These are phyloP conservation scores for Stenolophus ochropezus DNA, from an alignment of 2,888 invertebrate species.

Conservation along the genomic window DNA sequence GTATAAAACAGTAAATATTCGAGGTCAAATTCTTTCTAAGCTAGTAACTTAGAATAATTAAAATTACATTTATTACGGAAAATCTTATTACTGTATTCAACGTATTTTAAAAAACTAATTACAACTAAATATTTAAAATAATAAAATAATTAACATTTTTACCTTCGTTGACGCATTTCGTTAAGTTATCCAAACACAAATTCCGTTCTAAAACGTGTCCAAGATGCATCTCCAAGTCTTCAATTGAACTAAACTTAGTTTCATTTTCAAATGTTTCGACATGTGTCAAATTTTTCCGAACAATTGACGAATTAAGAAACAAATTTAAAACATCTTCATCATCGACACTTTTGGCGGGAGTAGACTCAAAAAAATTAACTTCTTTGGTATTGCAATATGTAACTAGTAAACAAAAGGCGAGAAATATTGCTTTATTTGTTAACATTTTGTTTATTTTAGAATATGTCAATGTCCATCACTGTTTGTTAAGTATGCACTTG, in stretches of 20 bases:
- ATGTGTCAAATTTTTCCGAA: not conserved
- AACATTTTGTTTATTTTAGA: slow-evolving; percentile 23
- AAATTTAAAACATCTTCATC: slow-evolving; percentile 44
- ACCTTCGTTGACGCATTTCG: slow-evolving; percentile 68
- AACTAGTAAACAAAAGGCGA: not conserved
- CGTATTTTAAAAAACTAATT: not conserved
- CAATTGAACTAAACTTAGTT: not conserved
- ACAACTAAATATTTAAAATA: not conserved
- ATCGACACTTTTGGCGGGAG: not conserved
- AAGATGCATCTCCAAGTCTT: slow-evolving; percentile 61
- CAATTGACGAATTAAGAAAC: not conserved
- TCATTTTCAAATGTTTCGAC: slow-evolving; percentile 49
- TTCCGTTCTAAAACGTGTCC: slow-evolving; percentile 64
- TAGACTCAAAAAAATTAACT: not conserved
- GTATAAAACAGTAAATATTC: not conserved
- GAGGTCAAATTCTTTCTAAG: slow-evolving; percentile 5
- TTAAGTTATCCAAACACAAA: slow-evolving; percentile 68
- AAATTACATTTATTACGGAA: slow-evolving; percentile 19
- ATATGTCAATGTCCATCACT: not conserved
- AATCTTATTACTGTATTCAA: not conserved
- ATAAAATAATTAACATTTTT: slow-evolving; percentile 9
- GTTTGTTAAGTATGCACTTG: slow-evolving; percentile 2
- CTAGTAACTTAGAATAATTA: slow-evolving; percentile 4
- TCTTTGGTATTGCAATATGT: slow-evolving; percentile 39
- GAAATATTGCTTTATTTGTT: not conserved